These are phyloP conservation scores for Sminthurinus aureus DNA, from an alignment of 2,888 invertebrate species.

Conservation along the genomic window DNA sequence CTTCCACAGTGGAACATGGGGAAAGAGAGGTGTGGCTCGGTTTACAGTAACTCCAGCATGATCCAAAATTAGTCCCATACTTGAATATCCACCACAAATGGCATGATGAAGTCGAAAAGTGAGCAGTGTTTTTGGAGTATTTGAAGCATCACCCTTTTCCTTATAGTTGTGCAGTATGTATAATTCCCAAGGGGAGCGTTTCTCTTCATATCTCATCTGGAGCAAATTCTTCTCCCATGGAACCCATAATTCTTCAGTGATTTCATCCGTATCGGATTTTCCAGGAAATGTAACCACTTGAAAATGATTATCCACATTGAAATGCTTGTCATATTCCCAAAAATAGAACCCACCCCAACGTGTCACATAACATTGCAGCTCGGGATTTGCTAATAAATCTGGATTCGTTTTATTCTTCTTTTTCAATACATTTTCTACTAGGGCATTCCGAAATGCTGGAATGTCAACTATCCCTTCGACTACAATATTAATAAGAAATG, in stretches of 20 bases:
- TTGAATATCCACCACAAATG: constrained; percentile 43
- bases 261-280: background rate
- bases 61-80: constrained; percentile 30
- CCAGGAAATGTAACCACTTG: constrained; percentile 18
- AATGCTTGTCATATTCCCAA: constrained; percentile 23
- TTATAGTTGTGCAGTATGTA: constrained; percentile 45
- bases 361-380: constrained; percentile 10
- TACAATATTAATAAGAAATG: constrained; percentile 25
- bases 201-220: constrained; percentile 36
- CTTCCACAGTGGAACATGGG: background rate
- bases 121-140: constrained; percentile 24
- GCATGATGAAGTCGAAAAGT: constrained; percentile 54
- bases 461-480: constrained; percentile 11
- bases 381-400: constrained; percentile 12
- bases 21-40: background rate
- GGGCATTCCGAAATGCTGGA: background rate
- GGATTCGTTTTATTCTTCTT: constrained; percentile 2
- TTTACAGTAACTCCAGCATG: background rate
- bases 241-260: background rate
- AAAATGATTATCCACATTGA: constrained; percentile 32
- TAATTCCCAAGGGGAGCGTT: constrained; percentile 55
- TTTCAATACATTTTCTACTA: constrained; percentile 19
- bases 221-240: constrained; percentile 12
- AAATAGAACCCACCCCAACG: constrained; percentile 31
- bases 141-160: constrained; percentile 9